A percentile compares a stretch with the other conserved stretches of the same genome.
Evolutionary conservation across 1,140 invertebrate genomes (phyloP).

Genomic region (Spodoptera litura): DNA sequence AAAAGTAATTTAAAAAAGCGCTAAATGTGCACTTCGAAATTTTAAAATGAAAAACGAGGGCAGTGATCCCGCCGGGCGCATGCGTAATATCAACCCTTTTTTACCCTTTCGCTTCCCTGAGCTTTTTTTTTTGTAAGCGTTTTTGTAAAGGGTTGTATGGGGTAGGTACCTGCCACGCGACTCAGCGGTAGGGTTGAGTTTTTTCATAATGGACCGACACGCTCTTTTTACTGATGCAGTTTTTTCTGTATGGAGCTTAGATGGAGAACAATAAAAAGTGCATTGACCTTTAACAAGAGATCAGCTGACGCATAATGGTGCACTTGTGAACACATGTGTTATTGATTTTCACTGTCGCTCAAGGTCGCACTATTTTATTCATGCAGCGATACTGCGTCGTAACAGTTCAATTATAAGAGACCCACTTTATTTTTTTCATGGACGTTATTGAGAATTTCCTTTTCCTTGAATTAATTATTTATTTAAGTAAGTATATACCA

Average conservation of each 20-base stretch:
- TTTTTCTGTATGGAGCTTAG: slow-evolving; percentile 72
- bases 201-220: slow-evolving; percentile 76
- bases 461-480: neutral
- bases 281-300: slow-evolving; percentile 79
- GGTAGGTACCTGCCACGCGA: slow-evolving; percentile 80
- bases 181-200: slow-evolving; percentile 78
- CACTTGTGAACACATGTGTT: slow-evolving; percentile 74
- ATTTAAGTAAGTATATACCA: neutral
- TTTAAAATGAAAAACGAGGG: slow-evolving; percentile 80
- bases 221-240: slow-evolving; percentile 73
- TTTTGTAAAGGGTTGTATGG: slow-evolving; percentile 82
- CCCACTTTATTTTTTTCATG: too few species aligned
- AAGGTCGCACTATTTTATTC: slow-evolving; percentile 66
- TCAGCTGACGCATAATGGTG: slow-evolving; percentile 83
- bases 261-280: slow-evolving; percentile 77
- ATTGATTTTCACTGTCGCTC: slow-evolving; percentile 79
- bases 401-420: neutral
- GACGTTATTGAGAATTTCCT: too few species aligned
- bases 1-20: slow-evolving; percentile 47
- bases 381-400: neutral
- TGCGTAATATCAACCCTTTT: slow-evolving; percentile 84
- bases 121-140: slow-evolving; percentile 81
- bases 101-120: slow-evolving; percentile 82
- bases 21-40: slow-evolving; percentile 57
- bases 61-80: slow-evolving; percentile 79